phyloP scores from a whole-genome alignment of 2,888 invertebrate genomes.

The Balanococcus diminutus region DNA sequence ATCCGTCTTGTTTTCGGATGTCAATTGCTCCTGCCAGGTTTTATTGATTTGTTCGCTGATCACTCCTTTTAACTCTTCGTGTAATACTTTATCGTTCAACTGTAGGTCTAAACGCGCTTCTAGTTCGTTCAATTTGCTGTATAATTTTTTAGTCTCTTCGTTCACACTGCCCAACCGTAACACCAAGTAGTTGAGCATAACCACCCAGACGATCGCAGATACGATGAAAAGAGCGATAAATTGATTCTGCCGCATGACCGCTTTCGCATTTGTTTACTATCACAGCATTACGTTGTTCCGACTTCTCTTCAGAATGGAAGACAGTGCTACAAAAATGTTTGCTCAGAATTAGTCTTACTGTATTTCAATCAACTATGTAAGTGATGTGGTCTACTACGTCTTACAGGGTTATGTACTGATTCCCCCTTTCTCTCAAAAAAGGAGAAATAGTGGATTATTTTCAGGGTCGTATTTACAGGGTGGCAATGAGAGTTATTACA shows the following conservation, averaged over 20 bases:
- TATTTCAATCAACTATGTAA: not conserved
- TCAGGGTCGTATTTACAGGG: no score
- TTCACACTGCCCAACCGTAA: not conserved
- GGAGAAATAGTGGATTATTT: no score
- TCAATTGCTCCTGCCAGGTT: not conserved
- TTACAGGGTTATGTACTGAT: no score
- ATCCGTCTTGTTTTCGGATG: not conserved
- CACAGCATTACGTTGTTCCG: slow-evolving; percentile 51
- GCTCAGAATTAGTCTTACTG: not conserved
- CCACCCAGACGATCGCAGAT: slow-evolving; percentile 34
- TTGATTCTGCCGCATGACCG: slow-evolving; percentile 55
- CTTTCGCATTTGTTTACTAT: slow-evolving; percentile 21
- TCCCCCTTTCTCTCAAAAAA: no score
- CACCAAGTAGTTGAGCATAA: slow-evolving; percentile 32
- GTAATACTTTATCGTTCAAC: not conserved
- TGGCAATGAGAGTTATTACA: no score
- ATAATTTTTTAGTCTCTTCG: not conserved
- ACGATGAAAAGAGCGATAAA: slow-evolving; percentile 44
- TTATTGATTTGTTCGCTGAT: not conserved
- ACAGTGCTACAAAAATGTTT: slow-evolving; percentile 44
- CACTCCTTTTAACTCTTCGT: slow-evolving; percentile 4
- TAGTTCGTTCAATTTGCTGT: slow-evolving; percentile 25
- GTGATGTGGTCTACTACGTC: no score
- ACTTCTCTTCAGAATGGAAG: slow-evolving; percentile 40
- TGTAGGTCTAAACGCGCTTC: not conserved